Evolutionary conservation across 2,797 vertebrate genomes (phyloP).

Genomic region (Trichosurus vulpecula): DNA sequence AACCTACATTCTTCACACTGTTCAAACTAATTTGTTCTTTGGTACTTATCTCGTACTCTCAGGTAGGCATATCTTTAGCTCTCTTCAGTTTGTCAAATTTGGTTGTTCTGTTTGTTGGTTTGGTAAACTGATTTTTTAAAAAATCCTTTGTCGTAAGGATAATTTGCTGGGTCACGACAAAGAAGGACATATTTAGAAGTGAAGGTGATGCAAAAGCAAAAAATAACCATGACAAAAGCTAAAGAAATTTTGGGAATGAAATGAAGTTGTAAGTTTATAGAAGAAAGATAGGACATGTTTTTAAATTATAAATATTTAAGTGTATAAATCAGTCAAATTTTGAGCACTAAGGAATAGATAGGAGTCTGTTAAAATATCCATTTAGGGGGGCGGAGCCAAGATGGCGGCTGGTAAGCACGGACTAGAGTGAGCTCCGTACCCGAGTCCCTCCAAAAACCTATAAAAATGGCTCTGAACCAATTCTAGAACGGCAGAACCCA

Average conservation of each 20-base stretch:
- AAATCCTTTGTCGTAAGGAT: background rate
- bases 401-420: too few relatives aligned
- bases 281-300: slow-evolving; percentile 5
- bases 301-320: background rate
- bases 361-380: slow-evolving; percentile 16
- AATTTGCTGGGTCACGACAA: background rate
- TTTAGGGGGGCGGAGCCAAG: too few relatives aligned
- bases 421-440: too few relatives aligned
- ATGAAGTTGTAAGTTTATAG: background rate
- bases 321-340: background rate
- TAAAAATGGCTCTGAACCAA: too few relatives aligned
- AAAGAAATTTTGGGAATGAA: slow-evolving; percentile 6
- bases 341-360: slow-evolving; percentile 43
- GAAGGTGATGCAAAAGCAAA: background rate
- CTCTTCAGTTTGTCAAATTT: background rate
- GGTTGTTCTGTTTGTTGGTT: background rate
- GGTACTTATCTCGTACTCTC: background rate
- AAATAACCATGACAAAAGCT: background rate
- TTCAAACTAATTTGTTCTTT: background rate
- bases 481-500: too few relatives aligned
- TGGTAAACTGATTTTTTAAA: background rate
- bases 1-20: background rate
- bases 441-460: too few relatives aligned
- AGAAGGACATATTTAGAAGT: background rate
- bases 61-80: background rate